phyloP scores from a whole-genome alignment of 2,888 invertebrate species.

The Brenthis hecate region DNA sequence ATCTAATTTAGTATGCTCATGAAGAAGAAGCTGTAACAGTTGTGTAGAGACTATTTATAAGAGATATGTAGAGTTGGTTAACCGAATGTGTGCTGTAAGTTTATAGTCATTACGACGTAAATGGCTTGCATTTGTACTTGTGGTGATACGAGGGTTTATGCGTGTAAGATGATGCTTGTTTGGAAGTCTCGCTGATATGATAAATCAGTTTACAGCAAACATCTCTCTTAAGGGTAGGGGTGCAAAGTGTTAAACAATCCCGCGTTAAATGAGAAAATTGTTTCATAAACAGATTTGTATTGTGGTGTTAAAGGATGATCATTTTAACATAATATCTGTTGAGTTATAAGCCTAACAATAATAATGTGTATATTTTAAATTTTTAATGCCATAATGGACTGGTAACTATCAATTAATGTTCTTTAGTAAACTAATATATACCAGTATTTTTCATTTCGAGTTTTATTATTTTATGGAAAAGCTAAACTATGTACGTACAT shows the following conservation, averaged over 20 bases:
- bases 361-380: slow-evolving; percentile 1
- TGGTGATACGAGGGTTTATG: slow-evolving; percentile 76
- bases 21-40: slow-evolving; percentile 47
- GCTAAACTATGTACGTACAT: too few relatives aligned
- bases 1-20: slow-evolving; percentile 42
- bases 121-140: slow-evolving; percentile 62
- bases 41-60: slow-evolving; percentile 44
- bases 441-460: too few relatives aligned
- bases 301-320: slow-evolving; percentile 28
- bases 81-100: slow-evolving; percentile 72
- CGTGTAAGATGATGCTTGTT: slow-evolving; percentile 82
- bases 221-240: slow-evolving; percentile 71
- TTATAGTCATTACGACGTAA: slow-evolving; percentile 70
- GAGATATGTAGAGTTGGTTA: slow-evolving; percentile 63
- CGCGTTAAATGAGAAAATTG: slow-evolving; percentile 74
- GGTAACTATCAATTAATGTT: too few relatives aligned
- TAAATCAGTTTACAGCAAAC: slow-evolving; percentile 79
- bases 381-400: background rate
- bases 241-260: slow-evolving; percentile 67
- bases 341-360: slow-evolving; percentile 21
- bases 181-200: slow-evolving; percentile 76
- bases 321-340: slow-evolving; percentile 33
- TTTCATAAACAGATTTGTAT: slow-evolving; percentile 50
- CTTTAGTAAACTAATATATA: too few relatives aligned
- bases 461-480: too few relatives aligned